These are phyloP conservation scores for Ceryle rudis DNA, from an alignment of 2,797 vertebrate species.

Conservation along the genomic window DNA sequence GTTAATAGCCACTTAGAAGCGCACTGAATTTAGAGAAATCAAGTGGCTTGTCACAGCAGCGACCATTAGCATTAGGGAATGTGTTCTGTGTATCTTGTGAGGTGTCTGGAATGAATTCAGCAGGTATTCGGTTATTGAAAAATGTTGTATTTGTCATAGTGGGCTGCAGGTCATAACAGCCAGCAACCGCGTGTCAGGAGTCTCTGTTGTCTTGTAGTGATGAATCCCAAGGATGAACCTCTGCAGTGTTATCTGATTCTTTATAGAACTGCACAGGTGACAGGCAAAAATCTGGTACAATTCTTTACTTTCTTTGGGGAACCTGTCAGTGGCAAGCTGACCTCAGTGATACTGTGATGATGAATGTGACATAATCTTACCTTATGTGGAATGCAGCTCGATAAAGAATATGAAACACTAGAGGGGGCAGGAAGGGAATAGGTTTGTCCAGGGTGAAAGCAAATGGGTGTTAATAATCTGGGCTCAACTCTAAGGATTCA, in stretches of 20 bases:
- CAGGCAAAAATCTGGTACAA: neutral
- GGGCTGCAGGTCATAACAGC: neutral
- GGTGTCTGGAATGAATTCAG: neutral
- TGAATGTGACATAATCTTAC: neutral
- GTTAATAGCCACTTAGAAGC: neutral
- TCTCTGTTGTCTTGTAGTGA: neutral
- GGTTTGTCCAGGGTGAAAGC: neutral
- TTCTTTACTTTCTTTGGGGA: neutral
- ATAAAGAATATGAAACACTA: neutral
- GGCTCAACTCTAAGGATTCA: neutral
- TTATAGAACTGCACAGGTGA: neutral
- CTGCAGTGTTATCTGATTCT: neutral
- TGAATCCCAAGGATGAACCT: neutral
- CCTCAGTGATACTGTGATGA: neutral
- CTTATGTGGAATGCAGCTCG: neutral
- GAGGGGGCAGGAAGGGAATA: neutral
- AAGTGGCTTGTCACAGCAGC: neutral
- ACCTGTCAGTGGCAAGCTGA: neutral
- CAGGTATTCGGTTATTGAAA: neutral
- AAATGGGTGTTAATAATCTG: neutral
- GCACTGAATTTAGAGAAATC: neutral
- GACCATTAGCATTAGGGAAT: neutral
- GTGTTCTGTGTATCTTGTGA: neutral
- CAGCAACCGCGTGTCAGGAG: neutral
- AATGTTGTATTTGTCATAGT: neutral